Conservation (phyloP, 1,140 invertebrate species). For the Solenopsis fugax region DNA sequence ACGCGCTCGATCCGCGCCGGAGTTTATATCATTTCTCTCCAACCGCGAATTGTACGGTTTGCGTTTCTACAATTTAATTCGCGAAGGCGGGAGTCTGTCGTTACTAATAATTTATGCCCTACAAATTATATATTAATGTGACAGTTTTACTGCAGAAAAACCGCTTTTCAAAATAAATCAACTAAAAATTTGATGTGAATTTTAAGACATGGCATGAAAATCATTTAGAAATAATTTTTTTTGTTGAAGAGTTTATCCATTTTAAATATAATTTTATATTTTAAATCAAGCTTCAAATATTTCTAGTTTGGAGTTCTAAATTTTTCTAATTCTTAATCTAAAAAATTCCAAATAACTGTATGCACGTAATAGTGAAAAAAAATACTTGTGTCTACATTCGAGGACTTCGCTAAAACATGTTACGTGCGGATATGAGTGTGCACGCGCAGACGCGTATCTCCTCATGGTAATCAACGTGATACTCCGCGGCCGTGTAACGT, state of each 20-base stretch:
- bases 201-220: not conserved
- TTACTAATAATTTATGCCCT: not conserved
- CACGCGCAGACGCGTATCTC: constrained; percentile 64
- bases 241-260: too few species aligned
- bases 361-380: not conserved
- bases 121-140: constrained; percentile 1
- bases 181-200: not conserved
- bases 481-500: constrained; percentile 64
- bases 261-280: not conserved
- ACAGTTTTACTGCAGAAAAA: not conserved
- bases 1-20: constrained; percentile 51
- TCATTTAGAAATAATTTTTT: too few species aligned
- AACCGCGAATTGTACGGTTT: not conserved
- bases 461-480: constrained; percentile 66
- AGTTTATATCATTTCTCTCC: constrained; percentile 22
- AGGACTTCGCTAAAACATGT: constrained; percentile 65
- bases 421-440: constrained; percentile 66
- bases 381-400: constrained; percentile 19
- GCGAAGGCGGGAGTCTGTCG: not conserved
- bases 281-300: not conserved
- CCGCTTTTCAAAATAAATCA: not conserved
- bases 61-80: not conserved
- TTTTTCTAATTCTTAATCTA: not conserved
- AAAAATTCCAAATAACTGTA: not conserved
- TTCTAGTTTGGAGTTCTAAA: not conserved